Percentiles rank a stretch among this genome's conserved stretches.
Evolutionary conservation across 2,888 invertebrate species (phyloP).

Genomic region (Hydraecia micacea): DNA sequence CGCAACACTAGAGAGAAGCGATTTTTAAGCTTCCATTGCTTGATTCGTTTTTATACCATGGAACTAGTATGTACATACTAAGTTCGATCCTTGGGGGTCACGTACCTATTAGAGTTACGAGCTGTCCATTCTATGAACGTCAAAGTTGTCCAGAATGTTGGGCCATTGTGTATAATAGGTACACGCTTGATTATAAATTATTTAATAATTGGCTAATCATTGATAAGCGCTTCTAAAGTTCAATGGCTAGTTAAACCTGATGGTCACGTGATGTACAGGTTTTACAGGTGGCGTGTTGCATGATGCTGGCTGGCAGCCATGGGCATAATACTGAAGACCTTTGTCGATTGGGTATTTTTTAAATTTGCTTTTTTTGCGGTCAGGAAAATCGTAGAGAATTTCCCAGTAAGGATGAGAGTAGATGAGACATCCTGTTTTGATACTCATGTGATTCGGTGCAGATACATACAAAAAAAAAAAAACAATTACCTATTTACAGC

Average conservation of each 20-base stretch:
- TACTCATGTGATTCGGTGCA: background rate
- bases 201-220: background rate
- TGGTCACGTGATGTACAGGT: constrained; percentile 3
- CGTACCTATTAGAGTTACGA: background rate
- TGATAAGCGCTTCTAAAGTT: constrained; percentile 19
- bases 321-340: background rate
- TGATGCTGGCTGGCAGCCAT: constrained; percentile 30
- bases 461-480: background rate
- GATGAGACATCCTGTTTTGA: background rate
- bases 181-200: background rate
- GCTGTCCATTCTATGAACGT: background rate
- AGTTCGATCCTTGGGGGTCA: background rate
- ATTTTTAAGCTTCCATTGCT: background rate
- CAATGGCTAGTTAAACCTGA: constrained; percentile 32
- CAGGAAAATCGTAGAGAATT: background rate
- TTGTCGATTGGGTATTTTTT: background rate
- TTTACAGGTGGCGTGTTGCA: constrained; percentile 18
- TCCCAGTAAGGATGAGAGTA: background rate
- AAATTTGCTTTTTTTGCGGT: background rate
- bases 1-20: background rate
- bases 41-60: background rate
- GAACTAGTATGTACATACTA: background rate
- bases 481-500: background rate
- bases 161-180: background rate
- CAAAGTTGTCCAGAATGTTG: background rate